Conservation (phyloP, 2,888 invertebrate species). For the Drosophila emarginata region DNA sequence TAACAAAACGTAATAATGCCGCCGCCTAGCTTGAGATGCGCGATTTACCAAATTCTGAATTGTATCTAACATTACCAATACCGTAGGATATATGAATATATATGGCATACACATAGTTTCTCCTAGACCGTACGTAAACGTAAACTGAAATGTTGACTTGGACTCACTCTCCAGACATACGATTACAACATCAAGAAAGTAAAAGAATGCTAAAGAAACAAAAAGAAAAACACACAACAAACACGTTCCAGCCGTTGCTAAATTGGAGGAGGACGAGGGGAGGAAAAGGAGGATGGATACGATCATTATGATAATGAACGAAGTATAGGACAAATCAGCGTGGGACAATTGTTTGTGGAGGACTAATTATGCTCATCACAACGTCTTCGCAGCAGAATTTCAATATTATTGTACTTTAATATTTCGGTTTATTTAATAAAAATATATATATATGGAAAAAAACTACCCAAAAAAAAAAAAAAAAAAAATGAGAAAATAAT, state of each 20-base stretch:
- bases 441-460: constrained; percentile 78
- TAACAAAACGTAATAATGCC: constrained; percentile 40
- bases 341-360: constrained; percentile 37
- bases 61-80: constrained; percentile 78
- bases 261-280: background rate
- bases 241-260: constrained; percentile 3
- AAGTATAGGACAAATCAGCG: constrained; percentile 32
- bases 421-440: constrained; percentile 82
- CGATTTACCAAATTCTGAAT: constrained; percentile 65
- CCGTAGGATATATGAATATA: constrained; percentile 69
- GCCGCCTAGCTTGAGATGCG: constrained; percentile 43
- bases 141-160: constrained; percentile 67
- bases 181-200: constrained; percentile 19
- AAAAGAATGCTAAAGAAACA: background rate
- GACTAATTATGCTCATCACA: constrained; percentile 27
- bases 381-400: constrained; percentile 71
- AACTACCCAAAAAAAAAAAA: constrained; percentile 49
- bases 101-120: constrained; percentile 74
- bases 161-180: constrained; percentile 24
- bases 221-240: constrained; percentile 3
- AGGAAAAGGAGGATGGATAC: background rate
- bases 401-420: constrained; percentile 81
- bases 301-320: background rate
- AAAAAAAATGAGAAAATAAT: constrained; percentile 31
- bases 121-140: constrained; percentile 69